phyloP scores from a whole-genome alignment of 2,888 invertebrate species.

The Calameuta idolon region DNA sequence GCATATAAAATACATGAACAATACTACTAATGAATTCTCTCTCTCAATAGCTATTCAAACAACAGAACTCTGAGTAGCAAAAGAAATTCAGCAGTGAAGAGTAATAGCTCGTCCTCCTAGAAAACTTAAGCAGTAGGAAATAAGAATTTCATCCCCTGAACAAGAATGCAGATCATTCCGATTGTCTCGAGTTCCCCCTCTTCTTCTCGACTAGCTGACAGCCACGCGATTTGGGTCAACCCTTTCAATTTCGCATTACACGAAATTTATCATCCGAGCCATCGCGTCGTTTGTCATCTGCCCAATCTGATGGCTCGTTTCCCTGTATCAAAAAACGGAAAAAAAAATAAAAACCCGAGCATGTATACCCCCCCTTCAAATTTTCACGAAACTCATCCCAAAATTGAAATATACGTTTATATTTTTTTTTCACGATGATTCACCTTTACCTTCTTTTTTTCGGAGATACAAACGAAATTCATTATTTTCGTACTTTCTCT shows the following conservation, averaged over 20 bases:
- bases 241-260: constrained; percentile 28
- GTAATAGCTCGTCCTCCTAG: background rate
- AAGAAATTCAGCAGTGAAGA: background rate
- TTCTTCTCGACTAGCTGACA: constrained; percentile 10
- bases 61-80: background rate
- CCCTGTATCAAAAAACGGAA: background rate
- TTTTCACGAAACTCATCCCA: background rate
- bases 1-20: background rate
- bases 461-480: background rate
- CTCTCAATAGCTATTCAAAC: background rate
- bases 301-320: constrained; percentile 1
- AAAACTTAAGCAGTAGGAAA: background rate
- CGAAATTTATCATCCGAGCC: constrained; percentile 20
- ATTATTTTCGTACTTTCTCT: background rate
- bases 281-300: constrained; percentile 19
- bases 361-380: background rate
- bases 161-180: background rate
- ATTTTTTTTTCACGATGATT: background rate
- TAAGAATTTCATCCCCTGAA: background rate
- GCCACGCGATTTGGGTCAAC: constrained; percentile 24
- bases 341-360: background rate
- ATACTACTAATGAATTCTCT: background rate
- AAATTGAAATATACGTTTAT: background rate
- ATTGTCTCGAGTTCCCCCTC: background rate
- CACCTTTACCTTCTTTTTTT: background rate